Conservation (phyloP, 2,888 invertebrate genomes). For the Epirrita christyi region DNA sequence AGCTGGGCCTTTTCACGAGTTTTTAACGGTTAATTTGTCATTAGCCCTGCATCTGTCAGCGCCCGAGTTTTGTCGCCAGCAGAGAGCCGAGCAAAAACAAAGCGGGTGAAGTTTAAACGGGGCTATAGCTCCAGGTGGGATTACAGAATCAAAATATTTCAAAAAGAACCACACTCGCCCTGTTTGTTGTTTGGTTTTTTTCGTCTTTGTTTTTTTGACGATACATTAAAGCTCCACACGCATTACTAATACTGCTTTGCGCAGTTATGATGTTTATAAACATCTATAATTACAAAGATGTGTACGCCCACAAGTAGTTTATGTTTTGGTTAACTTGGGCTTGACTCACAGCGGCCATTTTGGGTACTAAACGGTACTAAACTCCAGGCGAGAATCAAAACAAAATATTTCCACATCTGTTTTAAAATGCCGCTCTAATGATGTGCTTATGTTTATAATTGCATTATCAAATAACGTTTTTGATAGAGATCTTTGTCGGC, state of each 20-base stretch:
- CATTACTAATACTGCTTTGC: no score
- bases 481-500: slow-evolving; percentile 34
- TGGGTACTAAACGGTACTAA: slow-evolving; percentile 17
- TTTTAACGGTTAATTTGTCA: slow-evolving; percentile 78
- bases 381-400: slow-evolving; percentile 11
- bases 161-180: background rate
- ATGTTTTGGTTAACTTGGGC: no score
- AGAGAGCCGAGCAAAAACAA: slow-evolving; percentile 52
- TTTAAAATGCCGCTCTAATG: slow-evolving; percentile 24
- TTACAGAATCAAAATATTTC: slow-evolving; percentile 19
- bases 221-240: no score
- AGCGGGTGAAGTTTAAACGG: slow-evolving; percentile 47
- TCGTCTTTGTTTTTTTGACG: no score
- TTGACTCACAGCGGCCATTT: slow-evolving; percentile 6
- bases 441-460: slow-evolving; percentile 34
- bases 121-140: slow-evolving; percentile 35
- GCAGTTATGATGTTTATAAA: no score
- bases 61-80: slow-evolving; percentile 56
- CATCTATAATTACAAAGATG: no score
- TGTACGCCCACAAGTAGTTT: no score
- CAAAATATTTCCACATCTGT: slow-evolving; percentile 17
- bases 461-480: slow-evolving; percentile 33
- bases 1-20: slow-evolving; percentile 62
- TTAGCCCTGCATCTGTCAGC: slow-evolving; percentile 76
- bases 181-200: no score